These are phyloP conservation scores for Caenorhabditis virilis DNA, from an alignment of 2,888 invertebrate species.

Conservation along the genomic window DNA sequence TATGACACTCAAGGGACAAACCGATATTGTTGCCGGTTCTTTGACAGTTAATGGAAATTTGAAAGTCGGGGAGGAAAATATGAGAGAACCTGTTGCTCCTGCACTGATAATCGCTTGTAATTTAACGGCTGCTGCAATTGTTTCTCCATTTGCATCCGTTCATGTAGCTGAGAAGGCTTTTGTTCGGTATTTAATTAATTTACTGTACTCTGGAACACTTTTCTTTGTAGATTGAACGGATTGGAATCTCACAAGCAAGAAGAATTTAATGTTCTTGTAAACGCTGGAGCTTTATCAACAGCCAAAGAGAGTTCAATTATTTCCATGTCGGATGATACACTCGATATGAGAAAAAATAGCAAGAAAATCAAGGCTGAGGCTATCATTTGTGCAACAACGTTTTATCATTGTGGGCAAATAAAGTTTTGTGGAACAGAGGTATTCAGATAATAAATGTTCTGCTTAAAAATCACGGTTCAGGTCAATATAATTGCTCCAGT, in stretches of 20 bases:
- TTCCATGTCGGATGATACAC: conserved; percentile 24
- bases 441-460: neutral
- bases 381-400: conserved; percentile 47
- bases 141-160: conserved; percentile 47
- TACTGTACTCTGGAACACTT: too few species aligned
- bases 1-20: conserved; percentile 40
- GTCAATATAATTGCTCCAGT: conserved; percentile 24
- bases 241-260: conserved; percentile 29
- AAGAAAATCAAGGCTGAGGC: conserved; percentile 36
- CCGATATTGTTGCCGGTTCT: conserved; percentile 46
- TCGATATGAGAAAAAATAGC: neutral
- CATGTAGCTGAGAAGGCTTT: conserved; percentile 34
- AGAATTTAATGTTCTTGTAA: conserved; percentile 44
- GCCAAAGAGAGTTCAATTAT: conserved; percentile 28
- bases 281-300: conserved; percentile 44
- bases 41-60: conserved; percentile 47
- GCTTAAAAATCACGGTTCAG: neutral
- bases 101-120: conserved; percentile 37
- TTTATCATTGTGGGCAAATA: conserved; percentile 45
- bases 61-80: conserved; percentile 12
- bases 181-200: neutral
- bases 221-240: conserved; percentile 21
- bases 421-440: conserved; percentile 20
- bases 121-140: conserved; percentile 43
- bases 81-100: conserved; percentile 23